phyloP scores from a whole-genome alignment of 1,140 invertebrate genomes.

The Meteorus sp. region DNA sequence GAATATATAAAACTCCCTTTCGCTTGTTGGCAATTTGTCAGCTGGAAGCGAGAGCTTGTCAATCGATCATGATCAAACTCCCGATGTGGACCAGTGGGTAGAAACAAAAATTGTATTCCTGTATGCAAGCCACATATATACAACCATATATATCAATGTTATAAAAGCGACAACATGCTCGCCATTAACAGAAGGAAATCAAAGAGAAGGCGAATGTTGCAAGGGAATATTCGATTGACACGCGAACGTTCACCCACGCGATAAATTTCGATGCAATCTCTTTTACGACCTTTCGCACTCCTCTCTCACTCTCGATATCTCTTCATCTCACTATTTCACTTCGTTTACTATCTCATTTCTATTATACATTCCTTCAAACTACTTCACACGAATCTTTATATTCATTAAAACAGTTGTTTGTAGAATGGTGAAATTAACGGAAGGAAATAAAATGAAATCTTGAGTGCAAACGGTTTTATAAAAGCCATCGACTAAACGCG shows the following conservation, averaged over 20 bases:
- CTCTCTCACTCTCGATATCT: neutral
- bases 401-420: too few relatives aligned
- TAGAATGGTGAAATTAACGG: too few relatives aligned
- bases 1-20: conserved; percentile 2
- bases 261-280: conserved; percentile 12
- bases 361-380: too few relatives aligned
- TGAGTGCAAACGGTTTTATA: too few relatives aligned
- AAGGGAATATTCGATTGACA: conserved; percentile 13
- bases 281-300: neutral
- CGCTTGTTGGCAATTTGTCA: conserved; percentile 15
- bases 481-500: too few relatives aligned
- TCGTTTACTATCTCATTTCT: too few relatives aligned
- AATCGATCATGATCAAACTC: conserved; percentile 9
- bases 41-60: neutral
- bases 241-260: neutral
- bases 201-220: neutral
- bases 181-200: neutral
- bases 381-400: too few relatives aligned
- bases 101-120: neutral
- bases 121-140: neutral
- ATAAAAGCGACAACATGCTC: neutral
- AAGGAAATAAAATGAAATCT: too few relatives aligned
- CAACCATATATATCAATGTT: neutral
- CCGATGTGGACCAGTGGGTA: neutral
- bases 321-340: too few relatives aligned